These are phyloP conservation scores for Pemphigus obesinymphae DNA, from an alignment of 1,140 invertebrate genomes.

Conservation along the genomic window DNA sequence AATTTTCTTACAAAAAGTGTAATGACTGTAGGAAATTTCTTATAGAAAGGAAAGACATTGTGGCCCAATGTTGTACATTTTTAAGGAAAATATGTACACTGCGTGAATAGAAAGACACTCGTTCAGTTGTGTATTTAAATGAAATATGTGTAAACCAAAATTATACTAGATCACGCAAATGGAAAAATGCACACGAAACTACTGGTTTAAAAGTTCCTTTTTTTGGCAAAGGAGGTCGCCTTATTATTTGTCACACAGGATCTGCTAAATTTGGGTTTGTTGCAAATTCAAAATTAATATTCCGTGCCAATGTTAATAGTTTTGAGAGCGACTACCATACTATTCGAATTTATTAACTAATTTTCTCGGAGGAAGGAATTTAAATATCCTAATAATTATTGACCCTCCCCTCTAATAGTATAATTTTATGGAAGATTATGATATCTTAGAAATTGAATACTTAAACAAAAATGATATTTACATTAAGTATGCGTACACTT, in stretches of 20 bases:
- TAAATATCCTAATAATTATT: too few species aligned
- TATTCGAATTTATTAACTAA: too few species aligned
- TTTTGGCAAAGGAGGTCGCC: neutral
- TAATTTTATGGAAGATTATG: too few species aligned
- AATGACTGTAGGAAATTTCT: neutral
- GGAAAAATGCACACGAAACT: neutral
- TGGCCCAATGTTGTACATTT: neutral
- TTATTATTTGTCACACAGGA: too few species aligned
- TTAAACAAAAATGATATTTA: too few species aligned
- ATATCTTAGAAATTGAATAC: too few species aligned
- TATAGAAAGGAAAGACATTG: neutral
- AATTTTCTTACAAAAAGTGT: too few species aligned
- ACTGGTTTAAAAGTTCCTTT: neutral
- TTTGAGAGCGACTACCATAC: neutral
- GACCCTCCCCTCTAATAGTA: too few species aligned
- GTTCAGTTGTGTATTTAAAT: neutral
- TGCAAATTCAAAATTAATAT: too few species aligned
- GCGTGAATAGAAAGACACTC: neutral
- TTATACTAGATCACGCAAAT: neutral
- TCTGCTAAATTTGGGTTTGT: neutral
- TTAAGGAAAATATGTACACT: neutral
- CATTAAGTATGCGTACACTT: too few species aligned
- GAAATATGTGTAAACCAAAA: neutral
- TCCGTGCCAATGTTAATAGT: neutral
- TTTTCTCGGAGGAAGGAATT: too few species aligned